Evolutionary conservation across 2,888 invertebrate species (phyloP).

Genomic region (Koerneria pararmatus): DNA sequence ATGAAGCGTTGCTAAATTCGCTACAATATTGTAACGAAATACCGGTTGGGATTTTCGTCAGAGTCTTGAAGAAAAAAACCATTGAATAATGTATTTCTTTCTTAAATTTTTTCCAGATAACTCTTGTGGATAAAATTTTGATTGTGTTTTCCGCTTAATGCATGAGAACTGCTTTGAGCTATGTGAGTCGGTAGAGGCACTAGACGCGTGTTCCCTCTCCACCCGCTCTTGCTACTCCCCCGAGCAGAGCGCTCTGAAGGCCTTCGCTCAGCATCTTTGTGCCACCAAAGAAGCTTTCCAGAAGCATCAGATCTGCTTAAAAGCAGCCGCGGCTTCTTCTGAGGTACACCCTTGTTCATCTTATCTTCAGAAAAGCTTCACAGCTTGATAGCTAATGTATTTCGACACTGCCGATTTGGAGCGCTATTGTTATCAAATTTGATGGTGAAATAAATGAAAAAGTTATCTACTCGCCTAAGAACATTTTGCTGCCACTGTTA

Average conservation of each 20-base stretch:
- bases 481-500: too few species aligned
- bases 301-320: constrained; percentile 36
- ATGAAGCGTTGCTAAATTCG: too few species aligned
- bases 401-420: too few species aligned
- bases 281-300: constrained; percentile 32
- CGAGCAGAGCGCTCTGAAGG: constrained; percentile 28
- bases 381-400: too few species aligned
- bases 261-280: constrained; percentile 30
- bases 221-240: constrained; percentile 27
- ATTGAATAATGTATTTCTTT: background rate
- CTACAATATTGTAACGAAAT: too few species aligned
- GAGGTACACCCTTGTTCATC: constrained; percentile 27
- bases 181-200: constrained; percentile 22
- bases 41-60: too few species aligned
- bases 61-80: background rate
- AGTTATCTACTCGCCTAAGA: too few species aligned
- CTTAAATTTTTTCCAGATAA: background rate
- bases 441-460: too few species aligned
- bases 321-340: constrained; percentile 24
- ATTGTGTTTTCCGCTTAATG: constrained; percentile 20
- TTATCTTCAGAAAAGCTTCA: too few species aligned
- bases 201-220: constrained; percentile 29
- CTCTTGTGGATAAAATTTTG: background rate
- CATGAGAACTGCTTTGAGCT: constrained; percentile 23
- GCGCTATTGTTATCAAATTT: too few species aligned